Base-by-base conservation (phyloP, 2,888 invertebrate species). In the Linnaemya vulpina region DNA sequence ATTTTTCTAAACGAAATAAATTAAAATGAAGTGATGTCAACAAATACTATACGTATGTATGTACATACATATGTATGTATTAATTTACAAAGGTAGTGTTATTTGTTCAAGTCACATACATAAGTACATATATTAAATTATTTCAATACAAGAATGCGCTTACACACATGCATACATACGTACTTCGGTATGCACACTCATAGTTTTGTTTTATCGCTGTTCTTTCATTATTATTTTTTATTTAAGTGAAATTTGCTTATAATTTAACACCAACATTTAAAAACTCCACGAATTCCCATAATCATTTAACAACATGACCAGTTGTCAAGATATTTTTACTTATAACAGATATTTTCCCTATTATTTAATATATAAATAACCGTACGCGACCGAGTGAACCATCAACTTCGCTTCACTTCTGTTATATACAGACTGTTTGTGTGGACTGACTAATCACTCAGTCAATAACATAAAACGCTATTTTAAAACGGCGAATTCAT, bases 211-310 rank as follows among this genome's bases (percentile, higher is more conserved):
- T 38, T 55, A 71, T 38, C 51, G 35, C 13, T 40, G 11, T 40
- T 7, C 13, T 49, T 53, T 30, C 43, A 43, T 63, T 53, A 30
- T 60, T 60, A n/a, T 67, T 25, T 22, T 35, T 53, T 17, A 20
- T 55, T 63, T 46, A 20, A 53, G 40, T 30, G 35, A 30, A 8
- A 40, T 25, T 51, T 80, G n/a, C 10, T 58, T 10, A 25, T 20
- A 62, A n/a, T 68, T 73, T 5, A 65, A 51, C 65, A 87, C 87
- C 83, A 86, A 88, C 88, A 88, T 88, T 87, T 86, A 35, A 88
- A 46, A 40, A 87, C 58, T 25, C 87, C 86, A 65, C 86, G 87
- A 53, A 88, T 75, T 84, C 87, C 86, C 88, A 88, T 87, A 87
- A 81, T 87, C 43, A 79, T 22, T 53, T 35, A 49, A 82, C 70